These are phyloP conservation scores for Drosophila quinaria DNA, from an alignment of 2,888 invertebrate genomes.

Conservation along the genomic window DNA sequence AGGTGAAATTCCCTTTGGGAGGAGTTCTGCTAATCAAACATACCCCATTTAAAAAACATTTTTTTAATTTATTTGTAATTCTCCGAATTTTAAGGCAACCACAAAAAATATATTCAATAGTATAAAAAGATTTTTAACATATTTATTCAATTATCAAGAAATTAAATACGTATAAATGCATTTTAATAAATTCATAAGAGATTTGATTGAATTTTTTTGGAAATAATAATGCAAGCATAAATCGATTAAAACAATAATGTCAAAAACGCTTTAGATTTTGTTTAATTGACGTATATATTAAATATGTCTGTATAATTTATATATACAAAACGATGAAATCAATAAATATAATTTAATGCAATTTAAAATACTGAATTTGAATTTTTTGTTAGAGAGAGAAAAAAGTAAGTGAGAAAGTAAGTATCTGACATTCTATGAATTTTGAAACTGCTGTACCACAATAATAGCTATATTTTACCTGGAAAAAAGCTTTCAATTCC, in stretches of 20 bases:
- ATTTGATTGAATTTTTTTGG: constrained; percentile 24
- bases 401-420: too few species aligned
- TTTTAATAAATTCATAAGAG: constrained; percentile 47
- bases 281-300: constrained; percentile 32
- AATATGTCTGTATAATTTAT: constrained; percentile 57
- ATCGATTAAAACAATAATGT: constrained; percentile 24
- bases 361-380: constrained; percentile 43
- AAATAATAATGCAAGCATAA: constrained; percentile 39
- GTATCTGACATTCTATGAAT: too few species aligned
- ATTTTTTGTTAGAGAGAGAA: too few species aligned
- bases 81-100: neutral
- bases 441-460: too few species aligned
- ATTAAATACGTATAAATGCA: constrained; percentile 48
- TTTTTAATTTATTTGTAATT: neutral
- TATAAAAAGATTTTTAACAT: constrained; percentile 31
- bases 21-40: neutral
- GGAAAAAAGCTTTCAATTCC: too few species aligned
- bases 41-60: neutral
- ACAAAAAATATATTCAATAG: constrained; percentile 27
- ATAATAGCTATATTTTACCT: too few species aligned
- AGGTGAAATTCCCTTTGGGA: neutral
- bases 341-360: constrained; percentile 80
- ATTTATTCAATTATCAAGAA: constrained; percentile 35
- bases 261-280: constrained; percentile 38
- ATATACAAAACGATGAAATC: constrained; percentile 64